Evolutionary conservation across 2,888 invertebrate species (phyloP).

Genomic region (Liposcelis brunnea): DNA sequence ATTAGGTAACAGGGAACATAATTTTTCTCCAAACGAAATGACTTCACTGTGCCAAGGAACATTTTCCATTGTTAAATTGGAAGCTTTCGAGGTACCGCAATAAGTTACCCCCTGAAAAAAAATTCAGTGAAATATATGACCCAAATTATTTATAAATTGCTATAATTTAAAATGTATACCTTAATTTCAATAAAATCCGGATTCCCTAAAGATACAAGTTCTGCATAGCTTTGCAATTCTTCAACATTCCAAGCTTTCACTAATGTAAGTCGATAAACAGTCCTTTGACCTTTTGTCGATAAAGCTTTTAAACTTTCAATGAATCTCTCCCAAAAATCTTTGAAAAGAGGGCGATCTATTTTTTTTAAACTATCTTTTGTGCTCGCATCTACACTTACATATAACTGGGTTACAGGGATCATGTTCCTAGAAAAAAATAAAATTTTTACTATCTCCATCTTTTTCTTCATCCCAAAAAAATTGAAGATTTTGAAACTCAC

Average conservation of each 20-base stretch:
- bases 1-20: slow-evolving; percentile 26
- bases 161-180: slow-evolving; percentile 20
- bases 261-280: slow-evolving; percentile 37
- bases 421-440: slow-evolving; percentile 19
- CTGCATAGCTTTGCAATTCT: slow-evolving; percentile 34
- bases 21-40: slow-evolving; percentile 28
- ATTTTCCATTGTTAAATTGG: slow-evolving; percentile 35
- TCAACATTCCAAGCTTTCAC: slow-evolving; percentile 38
- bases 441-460: too few species aligned
- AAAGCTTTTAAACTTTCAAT: slow-evolving; percentile 32
- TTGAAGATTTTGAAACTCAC: slow-evolving; percentile 20
- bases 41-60: slow-evolving; percentile 42
- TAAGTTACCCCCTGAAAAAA: slow-evolving; percentile 34
- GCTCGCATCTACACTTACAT: slow-evolving; percentile 39
- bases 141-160: background rate
- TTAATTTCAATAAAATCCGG: slow-evolving; percentile 43
- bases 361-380: slow-evolving; percentile 36
- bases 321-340: slow-evolving; percentile 38
- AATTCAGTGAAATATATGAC: too few species aligned
- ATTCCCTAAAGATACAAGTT: slow-evolving; percentile 30
- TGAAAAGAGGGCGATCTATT: slow-evolving; percentile 37
- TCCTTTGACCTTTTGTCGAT: slow-evolving; percentile 34
- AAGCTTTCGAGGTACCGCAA: slow-evolving; percentile 35
- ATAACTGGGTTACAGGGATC: slow-evolving; percentile 36
- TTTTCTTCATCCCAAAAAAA: too few species aligned